A percentile compares a stretch with the other conserved stretches of the same genome.
phyloP scores from a whole-genome alignment of 2,888 invertebrate species.

The Drosophila borealis region DNA sequence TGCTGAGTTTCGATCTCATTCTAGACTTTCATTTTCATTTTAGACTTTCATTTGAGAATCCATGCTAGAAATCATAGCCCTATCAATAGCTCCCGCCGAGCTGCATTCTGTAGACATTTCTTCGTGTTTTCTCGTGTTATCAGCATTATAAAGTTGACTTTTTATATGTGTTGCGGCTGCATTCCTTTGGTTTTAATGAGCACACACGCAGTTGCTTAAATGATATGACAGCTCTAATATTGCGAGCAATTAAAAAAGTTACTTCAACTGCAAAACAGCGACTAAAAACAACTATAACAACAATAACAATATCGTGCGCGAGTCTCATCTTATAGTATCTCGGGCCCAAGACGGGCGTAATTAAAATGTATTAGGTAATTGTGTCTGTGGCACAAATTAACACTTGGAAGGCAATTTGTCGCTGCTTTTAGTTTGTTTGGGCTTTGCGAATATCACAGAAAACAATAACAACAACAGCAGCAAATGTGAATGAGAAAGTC shows the following conservation, averaged over 20 bases:
- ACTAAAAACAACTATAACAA: constrained; percentile 22
- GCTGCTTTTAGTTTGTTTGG: constrained; percentile 44
- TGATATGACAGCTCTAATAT: constrained; percentile 56
- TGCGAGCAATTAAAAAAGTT: constrained; percentile 53
- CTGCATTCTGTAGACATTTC: constrained; percentile 5
- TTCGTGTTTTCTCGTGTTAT: constrained; percentile 2
- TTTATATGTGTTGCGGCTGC: constrained; percentile 43
- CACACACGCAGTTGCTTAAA: constrained; percentile 48
- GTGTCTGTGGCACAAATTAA: constrained; percentile 79
- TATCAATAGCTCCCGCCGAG: background rate
- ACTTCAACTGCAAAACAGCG: constrained; percentile 10
- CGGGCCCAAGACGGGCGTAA: constrained; percentile 57
- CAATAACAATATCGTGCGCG: constrained; percentile 11
- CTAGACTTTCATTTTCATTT: too few species aligned
- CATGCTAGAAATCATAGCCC: too few species aligned
- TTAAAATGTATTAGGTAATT: constrained; percentile 78
- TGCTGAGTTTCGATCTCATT: too few species aligned
- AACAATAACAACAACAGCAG: constrained; percentile 1
- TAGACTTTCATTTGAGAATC: too few species aligned
- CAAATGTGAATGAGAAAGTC: constrained; percentile 30
- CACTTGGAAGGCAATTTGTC: constrained; percentile 74
- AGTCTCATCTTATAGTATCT: constrained; percentile 47
- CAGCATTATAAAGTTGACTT: constrained; percentile 13
- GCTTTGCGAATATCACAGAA: constrained; percentile 34
- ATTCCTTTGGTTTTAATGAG: constrained; percentile 56